phyloP scores from a whole-genome alignment of 2,888 invertebrate genomes.

The Tribolium freemani region DNA sequence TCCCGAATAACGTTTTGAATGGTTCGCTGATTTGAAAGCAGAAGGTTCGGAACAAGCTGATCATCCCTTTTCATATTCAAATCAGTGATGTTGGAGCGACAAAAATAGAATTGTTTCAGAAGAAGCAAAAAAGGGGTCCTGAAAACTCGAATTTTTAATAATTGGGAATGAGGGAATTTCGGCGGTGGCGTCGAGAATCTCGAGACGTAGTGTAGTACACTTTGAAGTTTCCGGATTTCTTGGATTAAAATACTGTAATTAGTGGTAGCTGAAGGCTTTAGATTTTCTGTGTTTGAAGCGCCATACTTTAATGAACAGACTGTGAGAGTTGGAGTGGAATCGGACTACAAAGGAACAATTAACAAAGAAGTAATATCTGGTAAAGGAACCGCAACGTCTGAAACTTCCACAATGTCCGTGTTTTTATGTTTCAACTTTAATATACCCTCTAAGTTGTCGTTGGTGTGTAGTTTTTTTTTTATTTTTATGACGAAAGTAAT shows the following conservation, averaged over 20 bases:
- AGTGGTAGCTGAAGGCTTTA: conserved; percentile 61
- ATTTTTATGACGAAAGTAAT: conserved; percentile 39
- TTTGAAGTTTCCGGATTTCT: conserved; percentile 43
- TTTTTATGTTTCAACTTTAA: conserved; percentile 59
- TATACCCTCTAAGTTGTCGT: conserved; percentile 43
- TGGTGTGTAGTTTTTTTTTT: conserved; percentile 8
- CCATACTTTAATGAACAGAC: conserved; percentile 64
- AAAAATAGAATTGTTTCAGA: conserved; percentile 37
- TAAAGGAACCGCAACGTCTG: conserved; percentile 63
- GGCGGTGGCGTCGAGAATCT: neutral
- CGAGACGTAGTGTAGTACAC: neutral
- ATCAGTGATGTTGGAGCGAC: conserved; percentile 47
- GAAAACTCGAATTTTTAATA: conserved; percentile 1
- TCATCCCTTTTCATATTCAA: conserved; percentile 57
- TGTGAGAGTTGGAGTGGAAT: conserved; percentile 63
- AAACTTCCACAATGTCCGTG: conserved; percentile 58
- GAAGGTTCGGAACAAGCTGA: conserved; percentile 54
- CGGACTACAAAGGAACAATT: conserved; percentile 67
- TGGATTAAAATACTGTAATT: conserved; percentile 63
- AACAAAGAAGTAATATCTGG: conserved; percentile 67
- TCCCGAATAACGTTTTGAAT: conserved; percentile 55
- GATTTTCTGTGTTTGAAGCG: conserved; percentile 55
- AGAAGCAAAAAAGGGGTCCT: conserved; percentile 1
- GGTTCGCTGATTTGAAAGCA: conserved; percentile 56
- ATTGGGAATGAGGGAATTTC: conserved; percentile 18